Evolutionary conservation across 2,797 vertebrate species (phyloP).

Genomic region (Clamator glandarius): DNA sequence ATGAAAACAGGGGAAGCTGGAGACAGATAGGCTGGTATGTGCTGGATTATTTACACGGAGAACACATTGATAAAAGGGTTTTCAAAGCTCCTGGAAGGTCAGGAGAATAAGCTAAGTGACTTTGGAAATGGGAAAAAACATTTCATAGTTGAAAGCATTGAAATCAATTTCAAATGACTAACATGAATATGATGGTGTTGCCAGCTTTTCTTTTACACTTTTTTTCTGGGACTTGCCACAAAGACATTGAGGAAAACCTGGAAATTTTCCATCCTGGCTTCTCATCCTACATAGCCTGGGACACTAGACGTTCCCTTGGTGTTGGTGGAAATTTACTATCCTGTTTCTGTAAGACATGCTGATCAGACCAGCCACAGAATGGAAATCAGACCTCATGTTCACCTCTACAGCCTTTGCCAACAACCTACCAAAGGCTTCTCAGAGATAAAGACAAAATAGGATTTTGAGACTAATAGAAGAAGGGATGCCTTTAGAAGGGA

Average conservation of each 20-base stretch:
- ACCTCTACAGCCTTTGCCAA: not conserved
- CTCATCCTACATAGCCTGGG: not conserved
- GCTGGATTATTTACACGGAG: slow-evolving; percentile 3
- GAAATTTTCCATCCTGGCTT: not conserved
- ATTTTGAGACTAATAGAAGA: not conserved
- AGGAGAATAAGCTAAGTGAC: slow-evolving; percentile 33
- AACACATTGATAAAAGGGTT: slow-evolving; percentile 30
- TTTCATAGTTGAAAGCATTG: not conserved
- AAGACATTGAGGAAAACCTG: not conserved
- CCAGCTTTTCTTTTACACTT: not conserved
- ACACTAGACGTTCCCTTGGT: not conserved
- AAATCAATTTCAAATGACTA: not conserved
- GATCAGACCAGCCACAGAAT: not conserved
- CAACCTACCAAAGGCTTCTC: not conserved
- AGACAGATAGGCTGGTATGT: slow-evolving; percentile 11
- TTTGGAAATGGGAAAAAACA: slow-evolving; percentile 32
- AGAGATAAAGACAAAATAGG: not conserved
- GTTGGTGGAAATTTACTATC: not conserved
- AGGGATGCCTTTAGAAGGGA: not conserved
- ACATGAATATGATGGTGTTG: not conserved
- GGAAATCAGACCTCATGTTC: not conserved
- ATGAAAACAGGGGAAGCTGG: slow-evolving; percentile 31
- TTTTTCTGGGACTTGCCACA: not conserved
- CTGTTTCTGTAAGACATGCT: not conserved
- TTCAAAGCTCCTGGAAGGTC: slow-evolving; percentile 30